Base-by-base conservation (phyloP, 2,113 vertebrate genomes). In the Chloroceryle aenea region DNA sequence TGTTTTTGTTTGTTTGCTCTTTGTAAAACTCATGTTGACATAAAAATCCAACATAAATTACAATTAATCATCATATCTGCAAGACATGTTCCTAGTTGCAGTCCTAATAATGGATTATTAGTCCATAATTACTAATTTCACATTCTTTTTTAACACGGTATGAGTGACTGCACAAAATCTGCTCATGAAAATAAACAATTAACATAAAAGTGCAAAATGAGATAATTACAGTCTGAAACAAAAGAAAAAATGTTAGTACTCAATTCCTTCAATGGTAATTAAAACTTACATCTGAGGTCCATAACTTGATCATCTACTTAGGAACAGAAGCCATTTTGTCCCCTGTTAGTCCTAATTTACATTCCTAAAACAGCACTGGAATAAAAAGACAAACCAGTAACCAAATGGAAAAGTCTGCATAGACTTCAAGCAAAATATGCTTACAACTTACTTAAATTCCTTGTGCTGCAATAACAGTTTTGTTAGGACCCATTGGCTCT, bases 171-270 rank as follows among this genome's bases (percentile, higher is more conserved):
- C 52, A 92, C 47, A 81, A 94, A 86, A 71, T 86, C 75, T 88
- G 22, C 27, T 76, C 22, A 6, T 68, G 83, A 88, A 90, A 93
- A 73, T 52, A 72, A 78, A 52, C 53, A 75, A 53, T 77, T 73
- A 82, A 72, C 66, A 38, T 68, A 38, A 86, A 89, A 52, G 88
- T 94, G 69, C 77, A 84, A 93, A 95, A 92, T 62, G 52, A 90
- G 80, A 79, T 88, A 93, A 88, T 94, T 90, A 72, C 42, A 64
- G 43, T 23, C 67, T 79, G 69, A 90, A 90, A 86, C 56, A 81
- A 72, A 88, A 48, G 61, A 64, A 94, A 87, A 62, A 66, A 45
- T 50, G 50, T 83, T 77, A 43, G 18, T 20, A 42, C 21, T 71
- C 52, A 84, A 5, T 50, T 84, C 38, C 21, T 47, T 78, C 38